Base-by-base conservation (phyloP, 23 tunicate species). In the Clavelina lepadiformis region DNA sequence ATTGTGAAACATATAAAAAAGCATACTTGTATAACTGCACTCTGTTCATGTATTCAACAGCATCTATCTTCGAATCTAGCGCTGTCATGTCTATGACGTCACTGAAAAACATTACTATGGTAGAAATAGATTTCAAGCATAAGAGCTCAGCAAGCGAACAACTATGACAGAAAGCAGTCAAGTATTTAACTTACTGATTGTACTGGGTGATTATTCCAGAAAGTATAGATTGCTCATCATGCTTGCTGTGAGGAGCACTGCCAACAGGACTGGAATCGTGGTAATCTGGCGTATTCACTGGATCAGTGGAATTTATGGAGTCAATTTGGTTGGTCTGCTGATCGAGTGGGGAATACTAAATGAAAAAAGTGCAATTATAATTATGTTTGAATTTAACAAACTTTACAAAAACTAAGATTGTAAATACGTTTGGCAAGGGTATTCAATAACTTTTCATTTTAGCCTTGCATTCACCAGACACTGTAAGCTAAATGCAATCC, bases 21-120 rank as follows among this genome's bases (percentile, higher is more conserved):
- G 53, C 77, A 3, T 46, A 78, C 84, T 78, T 86, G 52, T 86
- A 86, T 31, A 63, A 29, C 51, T 82, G 82, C 0, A 77, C 80
- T 11, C 95, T 54, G 72, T 86, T 86, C 95, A 86, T 86, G 59
- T 86, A 86, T 65, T 86, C 95, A 6, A 86, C 95, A 31, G 95
- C 95, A 58, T 86, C 95, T 46, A 86, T 86, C 41, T 75, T 77
- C 5, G 80, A 49, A 47, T 86, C 95, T 34, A 86, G 33, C 27
- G 95, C 67, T 19, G 95, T 86, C 0, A 86, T 75, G 31, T 86
- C 95, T 38, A 86, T 78, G 38, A 86, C 75, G 47, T 86, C 85
- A 33, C 79, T 63, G 37, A 57, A 72, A 61, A 33, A 44, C 11
- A 44, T 11, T 44, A 11, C 49, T 11, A 44, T 11, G 15, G 15